Evolutionary conservation across 2,888 invertebrate genomes (phyloP), one percentile per base, ranked within the genome.

Genomic region (Tethea ocularis): DNA sequence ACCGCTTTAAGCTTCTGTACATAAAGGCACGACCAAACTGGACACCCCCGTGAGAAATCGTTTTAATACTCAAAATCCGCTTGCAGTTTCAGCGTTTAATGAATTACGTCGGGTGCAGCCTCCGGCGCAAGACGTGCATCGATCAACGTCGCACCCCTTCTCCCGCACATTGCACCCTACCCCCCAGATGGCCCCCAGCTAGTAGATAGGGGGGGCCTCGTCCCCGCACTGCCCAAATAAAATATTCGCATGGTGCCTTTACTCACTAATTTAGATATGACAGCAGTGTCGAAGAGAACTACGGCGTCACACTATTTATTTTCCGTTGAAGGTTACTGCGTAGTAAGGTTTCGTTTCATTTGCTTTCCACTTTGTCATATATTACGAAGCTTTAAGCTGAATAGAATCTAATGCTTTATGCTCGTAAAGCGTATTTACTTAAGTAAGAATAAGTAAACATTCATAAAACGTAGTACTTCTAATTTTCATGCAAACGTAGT

Each of bases 121-220:
- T 91, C 93, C 91, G 93, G 94, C 93, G 93, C 94, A 94, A 94
- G 94, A 94, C 94, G 94, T 93, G 93, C 94, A 94, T 94, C 94
- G 94, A 94, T 94, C 94, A 94, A 94, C 93, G 94, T 93, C 94
- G 90, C 87, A 87, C 88, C 72, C 74, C 70, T 73, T 75, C 68
- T 70, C 69, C 58, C 69, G 71, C 60, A 63, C 60, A 63, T 56
- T 60, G 74, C 74, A 60, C 74, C 76, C 74, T 65, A 61, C 62
- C 73, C 72, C 78, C 68, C 60, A 57, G 58, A 52, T 52, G 59
- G 59, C 51, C 59, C 64, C 69, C 68, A 59, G 20, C 66, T 59
- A 71, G 76, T 66, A 75, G 81, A 84, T 87, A 88, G 89, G 87
- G 29, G 24, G 76, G 75, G 80, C 71, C 69, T 68, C 69, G 79